Conservation (phyloP, 2,113 vertebrate genomes). For the Henicopernis longicauda region DNA sequence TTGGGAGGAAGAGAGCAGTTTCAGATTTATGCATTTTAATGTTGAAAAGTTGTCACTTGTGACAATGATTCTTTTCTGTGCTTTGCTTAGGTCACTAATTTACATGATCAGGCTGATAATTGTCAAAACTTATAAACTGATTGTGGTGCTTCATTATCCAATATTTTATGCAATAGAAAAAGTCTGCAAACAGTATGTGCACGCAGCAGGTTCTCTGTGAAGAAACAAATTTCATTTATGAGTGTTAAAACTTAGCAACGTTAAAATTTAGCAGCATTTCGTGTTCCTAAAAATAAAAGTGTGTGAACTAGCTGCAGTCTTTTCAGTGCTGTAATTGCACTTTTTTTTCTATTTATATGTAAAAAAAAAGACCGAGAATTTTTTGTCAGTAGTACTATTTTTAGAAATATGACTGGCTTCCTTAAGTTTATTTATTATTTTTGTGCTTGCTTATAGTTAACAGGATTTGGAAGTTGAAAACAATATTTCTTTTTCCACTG, state of each 20-base stretch:
- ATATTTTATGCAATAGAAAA: not conserved
- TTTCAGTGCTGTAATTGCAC: not conserved
- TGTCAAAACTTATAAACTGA: not conserved
- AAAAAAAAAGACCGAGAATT: not conserved
- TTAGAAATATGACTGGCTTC: not conserved
- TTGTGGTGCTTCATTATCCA: conserved; percentile 3
- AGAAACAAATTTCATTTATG: not conserved
- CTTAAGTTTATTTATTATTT: not conserved
- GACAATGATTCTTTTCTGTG: not conserved
- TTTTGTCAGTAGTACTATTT: not conserved
- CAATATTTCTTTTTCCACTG: not conserved
- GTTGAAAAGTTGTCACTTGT: not conserved
- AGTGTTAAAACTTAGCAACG: not conserved
- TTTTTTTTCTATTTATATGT: not conserved
- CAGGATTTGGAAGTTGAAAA: not conserved
- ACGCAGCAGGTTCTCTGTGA: not conserved
- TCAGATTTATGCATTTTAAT: not conserved
- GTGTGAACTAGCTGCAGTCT: not conserved
- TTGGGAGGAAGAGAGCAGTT: not conserved
- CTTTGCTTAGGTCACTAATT: not conserved
- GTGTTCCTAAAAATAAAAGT: not conserved
- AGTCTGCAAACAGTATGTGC: not conserved
- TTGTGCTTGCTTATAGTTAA: not conserved
- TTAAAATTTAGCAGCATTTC: not conserved
- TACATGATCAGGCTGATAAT: not conserved